Conservation (phyloP, 2,113 vertebrate genomes). For the Poeciliopsis retropinna region DNA sequence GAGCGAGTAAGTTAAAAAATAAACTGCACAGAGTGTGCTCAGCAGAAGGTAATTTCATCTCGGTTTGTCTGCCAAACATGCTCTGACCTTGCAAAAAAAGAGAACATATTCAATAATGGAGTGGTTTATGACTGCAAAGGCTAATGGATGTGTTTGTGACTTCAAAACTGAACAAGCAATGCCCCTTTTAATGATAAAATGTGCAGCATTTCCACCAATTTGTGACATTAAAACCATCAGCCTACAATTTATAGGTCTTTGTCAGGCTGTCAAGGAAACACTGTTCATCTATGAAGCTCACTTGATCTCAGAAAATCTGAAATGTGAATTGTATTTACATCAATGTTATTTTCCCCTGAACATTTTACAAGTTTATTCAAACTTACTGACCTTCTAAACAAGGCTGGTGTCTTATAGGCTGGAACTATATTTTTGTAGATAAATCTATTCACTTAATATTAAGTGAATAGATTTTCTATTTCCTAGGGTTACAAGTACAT, state of each 20-base stretch:
- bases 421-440: background rate
- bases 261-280: background rate
- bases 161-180: conserved; percentile 7
- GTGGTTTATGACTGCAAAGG: background rate
- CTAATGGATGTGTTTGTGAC: conserved; percentile 1
- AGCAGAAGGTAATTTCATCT: conserved; percentile 19
- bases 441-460: background rate
- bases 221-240: background rate
- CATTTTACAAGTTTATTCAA: background rate
- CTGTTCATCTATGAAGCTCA: background rate
- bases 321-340: background rate
- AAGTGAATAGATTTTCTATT: background rate
- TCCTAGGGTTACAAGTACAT: too few relatives aligned
- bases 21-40: conserved; percentile 1
- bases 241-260: background rate
- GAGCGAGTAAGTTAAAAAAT: background rate
- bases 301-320: background rate
- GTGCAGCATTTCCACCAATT: background rate
- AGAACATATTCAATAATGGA: conserved; percentile 1
- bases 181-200: background rate
- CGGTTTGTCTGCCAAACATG: conserved; percentile 8
- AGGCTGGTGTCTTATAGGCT: background rate
- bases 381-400: background rate
- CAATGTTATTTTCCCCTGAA: background rate
- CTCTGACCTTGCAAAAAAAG: background rate